Percentiles rank a stretch among this genome's conserved stretches.
Evolutionary conservation across 1,140 invertebrate species (phyloP).

Genomic region (Alviniconcha marisindica): DNA sequence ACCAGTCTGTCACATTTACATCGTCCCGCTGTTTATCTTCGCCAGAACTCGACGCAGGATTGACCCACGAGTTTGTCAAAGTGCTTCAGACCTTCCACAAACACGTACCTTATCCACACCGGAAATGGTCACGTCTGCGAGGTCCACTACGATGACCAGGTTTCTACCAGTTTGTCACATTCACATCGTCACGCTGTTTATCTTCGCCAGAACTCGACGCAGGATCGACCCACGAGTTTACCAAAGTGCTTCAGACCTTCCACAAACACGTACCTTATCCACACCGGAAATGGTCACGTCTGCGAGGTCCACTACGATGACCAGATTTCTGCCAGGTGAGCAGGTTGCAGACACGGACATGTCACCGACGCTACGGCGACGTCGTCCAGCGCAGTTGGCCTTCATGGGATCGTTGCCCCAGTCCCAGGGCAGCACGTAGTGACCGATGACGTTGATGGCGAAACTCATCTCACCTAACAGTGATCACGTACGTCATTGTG

Average conservation of each 20-base stretch:
- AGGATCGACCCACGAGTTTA: too few species aligned
- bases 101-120: conserved; percentile 37
- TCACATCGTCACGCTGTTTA: too few species aligned
- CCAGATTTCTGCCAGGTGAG: conserved; percentile 38
- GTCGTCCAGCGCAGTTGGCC: conserved; percentile 46
- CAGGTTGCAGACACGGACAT: conserved; percentile 51
- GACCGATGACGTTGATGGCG: conserved; percentile 65
- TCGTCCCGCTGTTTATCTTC: too few species aligned
- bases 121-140: conserved; percentile 47
- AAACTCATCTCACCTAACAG: conserved; percentile 60
- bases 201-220: too few species aligned
- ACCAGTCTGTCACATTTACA: too few species aligned
- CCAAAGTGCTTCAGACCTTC: too few species aligned
- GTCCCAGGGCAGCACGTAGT: conserved; percentile 60
- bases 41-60: too few species aligned
- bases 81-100: too few species aligned
- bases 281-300: conserved; percentile 42
- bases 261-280: conserved; percentile 28
- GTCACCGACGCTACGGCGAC: conserved; percentile 31
- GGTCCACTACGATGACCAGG: too few species aligned
- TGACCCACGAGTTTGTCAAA: too few species aligned
- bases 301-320: conserved; percentile 52
- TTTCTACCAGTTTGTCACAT: too few species aligned
- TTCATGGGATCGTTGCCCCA: conserved; percentile 58
- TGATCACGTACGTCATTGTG: too few species aligned